Percentiles rank a stretch among this genome's conserved stretches.
Evolutionary conservation across 1,140 invertebrate species (phyloP).

Genomic region (Catajapyx aquilonaris): DNA sequence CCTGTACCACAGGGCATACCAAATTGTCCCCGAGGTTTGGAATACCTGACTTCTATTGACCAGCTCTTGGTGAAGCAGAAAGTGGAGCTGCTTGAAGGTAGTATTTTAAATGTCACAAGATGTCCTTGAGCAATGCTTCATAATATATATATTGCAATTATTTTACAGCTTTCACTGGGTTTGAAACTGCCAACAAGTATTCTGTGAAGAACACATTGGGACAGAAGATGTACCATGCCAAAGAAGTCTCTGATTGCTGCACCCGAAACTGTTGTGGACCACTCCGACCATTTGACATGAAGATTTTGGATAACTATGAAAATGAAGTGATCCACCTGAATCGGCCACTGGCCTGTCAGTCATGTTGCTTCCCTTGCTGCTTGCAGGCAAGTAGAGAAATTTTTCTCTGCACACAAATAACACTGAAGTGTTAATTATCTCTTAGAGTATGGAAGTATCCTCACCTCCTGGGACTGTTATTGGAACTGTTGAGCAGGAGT

Average conservation of each 20-base stretch:
- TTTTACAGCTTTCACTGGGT: slow-evolving; percentile 47
- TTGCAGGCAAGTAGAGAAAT: slow-evolving; percentile 36
- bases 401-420: neutral
- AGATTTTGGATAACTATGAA: slow-evolving; percentile 51
- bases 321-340: slow-evolving; percentile 58
- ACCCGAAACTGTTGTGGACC: slow-evolving; percentile 56
- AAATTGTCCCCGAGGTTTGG: slow-evolving; percentile 74
- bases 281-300: slow-evolving; percentile 61
- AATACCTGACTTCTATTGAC: slow-evolving; percentile 80
- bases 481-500: slow-evolving; percentile 63
- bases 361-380: slow-evolving; percentile 65
- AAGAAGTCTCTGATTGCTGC: slow-evolving; percentile 61
- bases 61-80: slow-evolving; percentile 72
- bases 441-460: neutral
- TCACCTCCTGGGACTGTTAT: slow-evolving; percentile 46
- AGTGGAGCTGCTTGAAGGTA: slow-evolving; percentile 62
- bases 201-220: slow-evolving; percentile 50
- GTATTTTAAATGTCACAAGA: slow-evolving; percentile 10
- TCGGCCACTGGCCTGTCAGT: slow-evolving; percentile 49
- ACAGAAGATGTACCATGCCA: slow-evolving; percentile 63
- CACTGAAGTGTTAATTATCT: neutral
- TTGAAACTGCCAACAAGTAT: slow-evolving; percentile 79
- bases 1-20: slow-evolving; percentile 38
- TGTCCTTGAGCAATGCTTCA: too few species aligned
- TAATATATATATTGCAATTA: too few species aligned